Conservation (phyloP, 1,140 invertebrate species). For the Samia ricini region DNA sequence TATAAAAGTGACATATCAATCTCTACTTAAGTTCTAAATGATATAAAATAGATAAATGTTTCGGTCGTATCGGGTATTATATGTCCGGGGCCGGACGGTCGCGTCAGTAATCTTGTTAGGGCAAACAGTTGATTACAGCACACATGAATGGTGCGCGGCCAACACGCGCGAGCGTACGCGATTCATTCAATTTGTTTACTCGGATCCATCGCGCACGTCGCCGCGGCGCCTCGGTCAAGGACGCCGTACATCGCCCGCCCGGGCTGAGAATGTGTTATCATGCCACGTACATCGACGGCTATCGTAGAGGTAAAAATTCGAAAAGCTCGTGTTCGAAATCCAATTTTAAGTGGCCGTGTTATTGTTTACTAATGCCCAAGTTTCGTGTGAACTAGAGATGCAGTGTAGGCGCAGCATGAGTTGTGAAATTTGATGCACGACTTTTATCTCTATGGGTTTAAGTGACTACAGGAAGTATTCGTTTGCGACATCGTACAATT, state of each 20-base stretch:
- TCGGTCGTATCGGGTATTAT: background rate
- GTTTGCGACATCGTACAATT: background rate
- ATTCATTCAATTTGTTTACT: constrained; percentile 75
- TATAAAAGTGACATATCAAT: no score
- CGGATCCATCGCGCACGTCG: constrained; percentile 37
- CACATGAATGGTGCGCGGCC: constrained; percentile 62
- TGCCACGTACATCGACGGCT: background rate
- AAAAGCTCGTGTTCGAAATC: background rate
- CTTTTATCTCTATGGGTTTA: background rate
- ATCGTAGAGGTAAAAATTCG: background rate
- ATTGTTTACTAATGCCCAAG: constrained; percentile 26
- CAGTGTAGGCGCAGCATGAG: constrained; percentile 1
- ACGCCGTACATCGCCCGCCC: constrained; percentile 56
- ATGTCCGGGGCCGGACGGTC: background rate
- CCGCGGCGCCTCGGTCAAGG: constrained; percentile 60
- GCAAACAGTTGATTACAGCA: constrained; percentile 65
- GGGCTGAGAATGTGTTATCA: constrained; percentile 18
- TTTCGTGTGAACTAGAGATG: constrained; percentile 19
- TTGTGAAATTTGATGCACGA: constrained; percentile 10
- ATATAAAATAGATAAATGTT: background rate
- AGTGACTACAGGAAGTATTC: background rate
- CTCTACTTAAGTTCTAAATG: no score
- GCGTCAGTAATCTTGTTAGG: constrained; percentile 38
- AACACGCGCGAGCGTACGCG: constrained; percentile 58
- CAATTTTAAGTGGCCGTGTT: constrained; percentile 11